These are phyloP conservation scores for Eidolon helvum DNA, from an alignment of 2,113 vertebrate species.

Conservation along the genomic window DNA sequence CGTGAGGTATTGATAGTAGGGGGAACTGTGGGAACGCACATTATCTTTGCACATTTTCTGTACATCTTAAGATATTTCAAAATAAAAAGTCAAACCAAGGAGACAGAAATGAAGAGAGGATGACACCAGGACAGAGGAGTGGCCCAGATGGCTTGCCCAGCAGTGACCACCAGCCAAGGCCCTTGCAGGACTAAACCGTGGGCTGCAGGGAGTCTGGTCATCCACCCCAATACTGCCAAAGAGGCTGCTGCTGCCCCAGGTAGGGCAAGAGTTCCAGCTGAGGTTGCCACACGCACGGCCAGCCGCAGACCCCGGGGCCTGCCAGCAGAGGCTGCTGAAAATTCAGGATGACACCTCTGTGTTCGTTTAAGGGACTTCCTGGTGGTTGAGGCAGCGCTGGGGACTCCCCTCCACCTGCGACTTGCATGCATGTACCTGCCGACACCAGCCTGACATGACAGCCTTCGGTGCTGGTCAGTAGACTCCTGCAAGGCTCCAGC, in stretches of 20 bases:
- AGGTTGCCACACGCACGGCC: fast-evolving
- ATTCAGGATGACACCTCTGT: fast-evolving
- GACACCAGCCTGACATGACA: not conserved
- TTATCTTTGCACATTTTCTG: not conserved
- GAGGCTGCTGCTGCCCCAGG: not conserved
- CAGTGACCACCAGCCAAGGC: not conserved
- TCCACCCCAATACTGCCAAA: not conserved
- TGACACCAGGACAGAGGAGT: not conserved
- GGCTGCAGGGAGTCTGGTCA: not conserved
- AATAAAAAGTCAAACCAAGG: not conserved
- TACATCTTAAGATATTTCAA: not conserved
- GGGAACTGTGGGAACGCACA: not conserved
- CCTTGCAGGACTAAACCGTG: not conserved
- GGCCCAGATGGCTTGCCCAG: not conserved
- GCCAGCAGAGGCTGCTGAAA: not conserved
- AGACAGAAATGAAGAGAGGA: not conserved
- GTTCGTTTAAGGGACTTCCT: no score
- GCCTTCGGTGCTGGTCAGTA: not conserved
- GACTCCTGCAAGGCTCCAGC: not conserved
- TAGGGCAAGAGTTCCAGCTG: not conserved
- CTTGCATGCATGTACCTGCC: not conserved
- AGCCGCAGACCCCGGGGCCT: not conserved
- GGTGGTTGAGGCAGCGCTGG: fast-evolving
- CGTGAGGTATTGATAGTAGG: no score
- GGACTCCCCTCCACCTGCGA: not conserved